phyloP scores from a whole-genome alignment of 2,113 vertebrate species.

The Theristicus caerulescens region DNA sequence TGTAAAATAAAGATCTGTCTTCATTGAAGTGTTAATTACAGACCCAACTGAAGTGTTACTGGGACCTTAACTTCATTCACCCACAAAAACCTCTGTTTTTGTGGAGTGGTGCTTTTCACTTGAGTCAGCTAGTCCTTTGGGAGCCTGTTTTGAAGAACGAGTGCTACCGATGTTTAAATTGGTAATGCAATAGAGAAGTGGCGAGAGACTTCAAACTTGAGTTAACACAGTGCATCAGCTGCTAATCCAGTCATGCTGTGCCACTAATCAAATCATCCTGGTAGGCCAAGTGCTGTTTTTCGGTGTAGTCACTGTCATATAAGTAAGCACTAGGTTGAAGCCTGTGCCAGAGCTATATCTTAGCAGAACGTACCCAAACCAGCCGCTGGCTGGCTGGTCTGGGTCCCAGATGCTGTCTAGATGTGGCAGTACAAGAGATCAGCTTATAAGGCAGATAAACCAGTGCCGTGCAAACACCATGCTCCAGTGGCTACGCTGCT shows the following conservation, averaged over 20 bases:
- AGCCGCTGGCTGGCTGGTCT: background rate
- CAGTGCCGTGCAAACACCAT: background rate
- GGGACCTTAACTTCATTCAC: background rate
- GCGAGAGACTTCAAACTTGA: background rate
- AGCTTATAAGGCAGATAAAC: background rate
- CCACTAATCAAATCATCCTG: background rate
- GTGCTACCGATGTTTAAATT: background rate
- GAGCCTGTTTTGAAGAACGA: background rate
- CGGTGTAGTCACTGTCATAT: background rate
- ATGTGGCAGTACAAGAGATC: background rate
- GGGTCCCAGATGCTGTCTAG: background rate
- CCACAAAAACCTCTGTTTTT: background rate
- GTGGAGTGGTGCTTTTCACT: background rate
- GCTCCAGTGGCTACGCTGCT: background rate
- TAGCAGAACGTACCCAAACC: background rate
- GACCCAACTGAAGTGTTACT: background rate
- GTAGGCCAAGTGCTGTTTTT: background rate
- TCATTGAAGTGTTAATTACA: background rate
- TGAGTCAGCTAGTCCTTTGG: background rate
- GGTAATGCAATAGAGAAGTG: background rate
- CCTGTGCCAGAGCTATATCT: background rate
- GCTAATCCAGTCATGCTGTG: constrained; percentile 3
- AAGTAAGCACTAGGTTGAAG: background rate
- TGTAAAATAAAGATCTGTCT: background rate
- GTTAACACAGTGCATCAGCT: background rate